Base-by-base conservation (phyloP, 2,113 vertebrate species). In the Saccopteryx leptura region DNA sequence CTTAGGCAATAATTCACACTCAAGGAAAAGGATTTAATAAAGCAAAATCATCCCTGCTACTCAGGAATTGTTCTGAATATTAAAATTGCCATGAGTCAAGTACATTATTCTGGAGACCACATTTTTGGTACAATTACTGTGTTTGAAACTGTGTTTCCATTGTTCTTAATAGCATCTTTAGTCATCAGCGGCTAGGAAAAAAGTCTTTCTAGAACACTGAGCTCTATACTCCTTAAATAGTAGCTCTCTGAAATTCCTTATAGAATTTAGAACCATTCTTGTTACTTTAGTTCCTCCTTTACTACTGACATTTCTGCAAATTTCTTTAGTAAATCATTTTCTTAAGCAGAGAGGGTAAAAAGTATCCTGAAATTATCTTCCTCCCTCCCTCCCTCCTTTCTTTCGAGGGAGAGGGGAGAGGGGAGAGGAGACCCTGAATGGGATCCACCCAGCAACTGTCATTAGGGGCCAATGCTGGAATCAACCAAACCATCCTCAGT, bases 311-410 rank as follows among this genome's bases (percentile, higher is more conserved):
- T 96, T 94, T 84, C 84, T 93, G 11, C 7, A 61, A 58, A 66
- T 91, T 96, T 93, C 48, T 83, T 48, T 24, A 87, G 78, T 65
- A 80, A 84, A 94, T 88, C 52, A 65, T 85, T 81, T 93, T 60
- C 90, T 93, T 91, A 83, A 94, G 66, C 72, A 88, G 56, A 95
- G 76, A 91, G 1, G 19, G 39, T 84, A 84, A 86, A 93, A 84
- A 92, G 60, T 88, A 65, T 84, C 48, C 56, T 71, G 39, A 94
- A 79, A 79, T 75, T 65, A 82, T 68, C 39, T 94, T 84, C 66
- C 75, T 92, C 39, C 39, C 39, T 39, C 39, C 39, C 39, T 39
- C 39, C 39, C 39, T 39, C 39, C 39, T 3, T 39, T 3, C 39
- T 39, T 39, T 39, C 3, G 39, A 39, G 39, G 2, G 39, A 39